Evolutionary conservation across 2,888 invertebrate genomes (phyloP).

Genomic region (Operophtera brumata): DNA sequence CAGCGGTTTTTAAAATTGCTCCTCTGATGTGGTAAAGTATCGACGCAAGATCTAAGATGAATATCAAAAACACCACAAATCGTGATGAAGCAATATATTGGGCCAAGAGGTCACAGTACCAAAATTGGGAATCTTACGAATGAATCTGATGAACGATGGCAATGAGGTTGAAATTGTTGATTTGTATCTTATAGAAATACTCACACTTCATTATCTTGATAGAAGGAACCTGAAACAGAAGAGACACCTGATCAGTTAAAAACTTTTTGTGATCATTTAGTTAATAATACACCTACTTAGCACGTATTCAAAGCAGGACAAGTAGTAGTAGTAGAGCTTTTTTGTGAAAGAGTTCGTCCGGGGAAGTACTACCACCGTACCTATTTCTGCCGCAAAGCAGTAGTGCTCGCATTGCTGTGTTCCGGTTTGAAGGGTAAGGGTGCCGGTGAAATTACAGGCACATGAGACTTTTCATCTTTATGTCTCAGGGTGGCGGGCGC

Average conservation of each 20-base stretch:
- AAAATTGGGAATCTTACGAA: neutral
- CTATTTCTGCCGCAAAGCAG: no score
- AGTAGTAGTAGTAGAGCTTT: no score
- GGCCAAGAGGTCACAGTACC: neutral
- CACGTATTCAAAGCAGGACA: no score
- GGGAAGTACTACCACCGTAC: no score
- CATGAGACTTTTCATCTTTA: no score
- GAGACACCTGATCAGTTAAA: neutral
- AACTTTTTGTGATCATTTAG: no score
- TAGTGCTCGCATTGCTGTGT: no score
- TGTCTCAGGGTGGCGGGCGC: no score
- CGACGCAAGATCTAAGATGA: conserved; percentile 15
- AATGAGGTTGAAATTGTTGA: neutral
- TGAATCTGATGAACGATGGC: neutral
- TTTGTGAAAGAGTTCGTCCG: no score
- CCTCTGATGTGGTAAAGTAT: conserved; percentile 30
- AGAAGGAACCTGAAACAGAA: conserved; percentile 38
- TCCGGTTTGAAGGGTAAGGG: no score
- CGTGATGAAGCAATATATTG: neutral
- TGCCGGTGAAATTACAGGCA: no score
- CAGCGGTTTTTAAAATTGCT: conserved; percentile 31
- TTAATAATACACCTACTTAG: no score
- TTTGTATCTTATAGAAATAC: conserved; percentile 29
- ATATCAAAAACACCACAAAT: conserved; percentile 7
- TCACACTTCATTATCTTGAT: conserved; percentile 45